A percentile compares a stretch with the other conserved stretches of the same genome.
These are phyloP conservation scores for Tetramorium alpestre DNA, from an alignment of 1,140 invertebrate genomes.

Conservation along the genomic window DNA sequence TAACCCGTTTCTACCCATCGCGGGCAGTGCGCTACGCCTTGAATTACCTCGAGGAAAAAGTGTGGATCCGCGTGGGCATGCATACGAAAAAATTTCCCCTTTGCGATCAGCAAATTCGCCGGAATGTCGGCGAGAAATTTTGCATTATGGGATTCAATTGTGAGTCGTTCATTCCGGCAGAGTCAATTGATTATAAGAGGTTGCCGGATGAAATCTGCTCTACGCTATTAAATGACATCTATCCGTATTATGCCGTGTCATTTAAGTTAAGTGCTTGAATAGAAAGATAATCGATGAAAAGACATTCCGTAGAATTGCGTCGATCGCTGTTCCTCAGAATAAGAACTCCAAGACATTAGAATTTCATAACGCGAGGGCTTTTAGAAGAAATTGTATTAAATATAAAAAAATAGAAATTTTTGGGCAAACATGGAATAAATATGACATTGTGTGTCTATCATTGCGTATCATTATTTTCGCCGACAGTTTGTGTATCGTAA, in stretches of 20 bases:
- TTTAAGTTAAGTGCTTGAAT: not conserved
- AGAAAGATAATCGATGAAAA: not conserved
- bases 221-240: not conserved
- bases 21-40: not conserved
- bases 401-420: not conserved
- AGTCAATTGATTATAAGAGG: not conserved
- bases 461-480: not conserved
- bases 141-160: not conserved
- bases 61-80: not conserved
- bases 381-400: not conserved
- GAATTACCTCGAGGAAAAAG: constrained; percentile 13
- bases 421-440: not conserved
- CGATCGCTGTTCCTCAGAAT: not conserved
- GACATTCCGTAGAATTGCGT: not conserved
- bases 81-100: not conserved
- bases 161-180: not conserved
- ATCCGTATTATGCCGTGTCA: not conserved
- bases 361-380: not conserved
- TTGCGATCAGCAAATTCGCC: not conserved
- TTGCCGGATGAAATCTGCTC: not conserved
- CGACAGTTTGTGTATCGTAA: not conserved
- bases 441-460: not conserved
- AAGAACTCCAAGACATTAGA: not conserved
- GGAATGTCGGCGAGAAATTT: not conserved
- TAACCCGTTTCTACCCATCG: constrained; percentile 9